Evolutionary conservation across 2,888 invertebrate species (phyloP), one percentile per base, ranked within the genome.

Genomic region (Rhopalosiphum nymphaeae): DNA sequence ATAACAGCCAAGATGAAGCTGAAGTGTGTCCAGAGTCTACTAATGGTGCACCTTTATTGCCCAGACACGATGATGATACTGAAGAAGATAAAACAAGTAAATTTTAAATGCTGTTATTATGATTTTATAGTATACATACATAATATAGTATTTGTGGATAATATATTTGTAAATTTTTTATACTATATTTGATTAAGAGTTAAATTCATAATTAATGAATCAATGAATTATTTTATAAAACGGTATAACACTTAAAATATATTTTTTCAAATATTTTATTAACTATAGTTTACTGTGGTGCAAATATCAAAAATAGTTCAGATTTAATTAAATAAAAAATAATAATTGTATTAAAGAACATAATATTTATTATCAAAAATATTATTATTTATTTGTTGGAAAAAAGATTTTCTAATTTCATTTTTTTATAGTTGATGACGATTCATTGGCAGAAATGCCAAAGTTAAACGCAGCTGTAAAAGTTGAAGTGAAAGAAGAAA

Each of bases 1-100:
- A 95, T 95, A 96, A 95, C 95, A 96, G 95, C 96, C 96, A 42
- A 95, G 96, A 95, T 95, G 96, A 95, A 96, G 96, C 95, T 95
- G 96, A 92, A 85, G 49, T 91, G 1, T 42, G 86, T 29, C 89
- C 95, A 29, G 91, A 91, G 87, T 67, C 89, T 46, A 92, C 89
- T 46, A 95, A 95, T 89, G 78, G 86, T 67, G 94, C 94, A 26
- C 94, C 94, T 49, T 91, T 94, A 61, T 91, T 94, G 29, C 94
- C 94, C 10, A 94, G 94, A 44, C 94, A 94, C 53, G 94, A 94
- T 86, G 94, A 94, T 87, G 94, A 91, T 3, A 87, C 42, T 0
- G 94, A 94, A 91, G 94, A 91, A 91, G 90, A 94, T 86, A 94
- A 94, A 94, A 61, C 90, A 91, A 87, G 94, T 94, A 94, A 53